Evolutionary conservation across 2,113 vertebrate genomes (phyloP).

Genomic region (Otocyon megalotis): DNA sequence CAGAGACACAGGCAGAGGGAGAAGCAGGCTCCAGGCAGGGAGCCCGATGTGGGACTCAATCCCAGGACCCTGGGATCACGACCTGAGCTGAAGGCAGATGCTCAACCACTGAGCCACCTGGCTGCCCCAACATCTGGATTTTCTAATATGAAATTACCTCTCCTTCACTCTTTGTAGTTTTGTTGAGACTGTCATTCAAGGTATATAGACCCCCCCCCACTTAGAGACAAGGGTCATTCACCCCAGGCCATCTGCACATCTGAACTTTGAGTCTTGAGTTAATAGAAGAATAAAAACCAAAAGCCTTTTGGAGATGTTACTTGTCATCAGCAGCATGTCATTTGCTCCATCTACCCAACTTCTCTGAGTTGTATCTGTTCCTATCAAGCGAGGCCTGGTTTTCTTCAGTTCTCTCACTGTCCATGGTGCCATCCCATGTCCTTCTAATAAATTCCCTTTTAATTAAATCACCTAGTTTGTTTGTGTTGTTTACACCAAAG

Average conservation of each 20-base stretch:
- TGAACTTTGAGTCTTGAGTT: conserved; percentile 6
- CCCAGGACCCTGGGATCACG: no score
- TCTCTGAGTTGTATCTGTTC: not conserved
- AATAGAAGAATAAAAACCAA: not conserved
- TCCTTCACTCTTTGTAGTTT: not conserved
- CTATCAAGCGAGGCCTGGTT: not conserved
- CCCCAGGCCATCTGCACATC: not conserved
- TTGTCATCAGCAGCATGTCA: not conserved
- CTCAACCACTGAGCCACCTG: no score
- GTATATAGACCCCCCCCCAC: not conserved
- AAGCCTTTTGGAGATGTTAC: not conserved
- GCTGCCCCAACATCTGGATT: no score
- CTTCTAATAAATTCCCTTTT: not conserved
- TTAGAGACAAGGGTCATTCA: not conserved
- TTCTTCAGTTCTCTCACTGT: not conserved
- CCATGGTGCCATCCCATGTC: no score
- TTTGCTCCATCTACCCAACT: not conserved
- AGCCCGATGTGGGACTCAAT: no score
- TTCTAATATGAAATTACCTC: not conserved
- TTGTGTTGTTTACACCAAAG: not conserved
- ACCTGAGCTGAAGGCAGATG: no score
- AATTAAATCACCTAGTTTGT: not conserved
- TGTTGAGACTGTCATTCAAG: not conserved
- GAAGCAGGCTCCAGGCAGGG: no score
- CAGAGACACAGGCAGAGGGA: no score